A percentile compares a stretch with the other conserved stretches of the same genome.
These are phyloP conservation scores for Patagioenas fasciata DNA, from an alignment of 2,113 vertebrate genomes.

Conservation along the genomic window DNA sequence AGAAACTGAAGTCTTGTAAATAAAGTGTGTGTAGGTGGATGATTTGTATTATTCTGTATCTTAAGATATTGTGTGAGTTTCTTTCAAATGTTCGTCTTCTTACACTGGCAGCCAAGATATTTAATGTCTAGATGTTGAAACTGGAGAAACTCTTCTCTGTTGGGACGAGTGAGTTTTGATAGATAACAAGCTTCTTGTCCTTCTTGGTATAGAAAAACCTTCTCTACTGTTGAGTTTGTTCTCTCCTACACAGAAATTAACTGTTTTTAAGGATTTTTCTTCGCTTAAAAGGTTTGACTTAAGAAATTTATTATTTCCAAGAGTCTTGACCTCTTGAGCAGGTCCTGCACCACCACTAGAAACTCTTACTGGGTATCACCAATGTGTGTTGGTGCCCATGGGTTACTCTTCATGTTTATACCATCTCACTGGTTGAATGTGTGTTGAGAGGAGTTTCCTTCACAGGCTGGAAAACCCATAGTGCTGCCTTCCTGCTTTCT, in stretches of 20 bases:
- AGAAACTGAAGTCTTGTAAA: accelerated
- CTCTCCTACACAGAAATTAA: background rate
- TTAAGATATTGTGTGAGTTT: background rate
- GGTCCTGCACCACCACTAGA: background rate
- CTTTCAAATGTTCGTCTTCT: background rate
- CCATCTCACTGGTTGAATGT: background rate
- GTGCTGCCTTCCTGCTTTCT: background rate
- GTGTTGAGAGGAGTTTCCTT: background rate
- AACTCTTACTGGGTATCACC: background rate
- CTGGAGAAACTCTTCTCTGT: background rate
- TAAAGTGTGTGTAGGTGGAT: background rate
- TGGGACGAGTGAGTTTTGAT: background rate
- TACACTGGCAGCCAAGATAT: background rate
- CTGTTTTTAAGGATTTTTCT: background rate
- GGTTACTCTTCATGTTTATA: background rate
- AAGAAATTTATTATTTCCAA: background rate
- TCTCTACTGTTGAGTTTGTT: background rate
- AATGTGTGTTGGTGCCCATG: background rate
- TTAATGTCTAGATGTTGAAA: background rate
- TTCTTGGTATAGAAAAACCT: background rate
- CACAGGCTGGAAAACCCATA: background rate
- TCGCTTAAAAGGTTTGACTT: background rate
- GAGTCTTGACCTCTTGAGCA: background rate
- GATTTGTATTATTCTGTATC: background rate
- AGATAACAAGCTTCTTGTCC: background rate